These are phyloP conservation scores for Alethe diademata DNA, from an alignment of 2,113 vertebrate species.

Conservation along the genomic window DNA sequence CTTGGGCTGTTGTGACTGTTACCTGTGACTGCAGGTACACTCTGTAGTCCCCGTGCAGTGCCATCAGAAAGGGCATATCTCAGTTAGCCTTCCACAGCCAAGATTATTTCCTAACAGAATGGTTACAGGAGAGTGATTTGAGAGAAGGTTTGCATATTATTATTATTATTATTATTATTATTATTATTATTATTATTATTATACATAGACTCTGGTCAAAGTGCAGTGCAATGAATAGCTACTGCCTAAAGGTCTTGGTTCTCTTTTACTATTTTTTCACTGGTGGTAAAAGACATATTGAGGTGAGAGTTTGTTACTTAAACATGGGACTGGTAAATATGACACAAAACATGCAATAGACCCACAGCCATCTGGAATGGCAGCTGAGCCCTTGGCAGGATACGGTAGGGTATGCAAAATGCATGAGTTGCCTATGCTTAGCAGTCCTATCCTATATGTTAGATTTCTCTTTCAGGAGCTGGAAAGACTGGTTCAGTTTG, in stretches of 20 bases:
- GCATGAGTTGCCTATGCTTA: not conserved
- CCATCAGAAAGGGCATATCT: not conserved
- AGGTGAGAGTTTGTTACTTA: slow-evolving; percentile 34
- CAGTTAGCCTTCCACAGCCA: not conserved
- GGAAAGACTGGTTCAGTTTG: not conserved
- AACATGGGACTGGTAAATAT: slow-evolving; percentile 8
- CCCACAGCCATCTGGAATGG: slow-evolving; percentile 26
- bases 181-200: not conserved
- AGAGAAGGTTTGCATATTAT: not conserved
- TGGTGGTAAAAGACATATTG: slow-evolving; percentile 1
- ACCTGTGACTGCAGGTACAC: not conserved
- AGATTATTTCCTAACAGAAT: not conserved
- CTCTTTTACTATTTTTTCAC: not conserved
- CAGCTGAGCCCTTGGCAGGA: slow-evolving; percentile 42
- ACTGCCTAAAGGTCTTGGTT: not conserved
- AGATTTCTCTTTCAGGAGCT: not conserved
- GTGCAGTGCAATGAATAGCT: not conserved
- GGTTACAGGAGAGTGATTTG: not conserved
- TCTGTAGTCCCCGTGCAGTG: not conserved
- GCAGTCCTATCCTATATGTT: not conserved
- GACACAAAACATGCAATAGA: not conserved
- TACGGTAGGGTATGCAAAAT: not conserved
- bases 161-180: not conserved
- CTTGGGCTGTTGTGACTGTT: not conserved
- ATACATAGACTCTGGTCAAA: not conserved